phyloP scores from a whole-genome alignment of 1,140 invertebrate species.

The Tetragnatha versicolor region DNA sequence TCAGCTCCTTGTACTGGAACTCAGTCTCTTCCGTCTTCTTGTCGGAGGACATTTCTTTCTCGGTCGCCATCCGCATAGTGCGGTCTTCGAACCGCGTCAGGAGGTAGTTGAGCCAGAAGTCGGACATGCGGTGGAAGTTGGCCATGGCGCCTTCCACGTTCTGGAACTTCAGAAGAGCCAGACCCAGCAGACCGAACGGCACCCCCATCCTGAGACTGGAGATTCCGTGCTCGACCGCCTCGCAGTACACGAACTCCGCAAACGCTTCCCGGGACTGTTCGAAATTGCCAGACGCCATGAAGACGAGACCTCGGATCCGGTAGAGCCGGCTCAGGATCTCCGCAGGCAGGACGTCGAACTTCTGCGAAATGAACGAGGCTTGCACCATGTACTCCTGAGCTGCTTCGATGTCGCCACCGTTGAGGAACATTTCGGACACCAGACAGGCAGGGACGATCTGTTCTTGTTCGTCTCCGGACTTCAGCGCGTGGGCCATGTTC shows the following conservation, averaged over 20 bases:
- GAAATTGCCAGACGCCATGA: not conserved
- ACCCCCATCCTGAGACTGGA: not conserved
- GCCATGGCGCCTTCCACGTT: conserved; percentile 21
- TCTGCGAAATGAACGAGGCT: conserved; percentile 17
- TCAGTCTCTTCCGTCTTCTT: conserved; percentile 4
- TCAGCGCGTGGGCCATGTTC: conserved; percentile 19
- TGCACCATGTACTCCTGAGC: conserved; percentile 26
- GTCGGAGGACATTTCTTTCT: not conserved
- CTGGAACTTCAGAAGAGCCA: conserved; percentile 8
- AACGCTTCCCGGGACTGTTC: not conserved
- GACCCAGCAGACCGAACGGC: conserved; percentile 7
- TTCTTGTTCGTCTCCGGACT: not conserved
- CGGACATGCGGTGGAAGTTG: conserved; percentile 32
- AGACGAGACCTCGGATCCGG: conserved; percentile 10
- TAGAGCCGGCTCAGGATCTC: not conserved
- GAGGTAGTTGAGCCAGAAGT: conserved; percentile 16
- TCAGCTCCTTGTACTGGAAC: conserved; percentile 27
- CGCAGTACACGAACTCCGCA: not conserved
- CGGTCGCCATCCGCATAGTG: conserved; percentile 8
- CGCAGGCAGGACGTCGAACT: not conserved
- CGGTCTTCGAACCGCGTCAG: conserved; percentile 5
- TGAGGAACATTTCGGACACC: conserved; percentile 24
- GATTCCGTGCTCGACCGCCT: not conserved
- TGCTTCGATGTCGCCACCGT: not conserved
- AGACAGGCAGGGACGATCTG: conserved; percentile 23